phyloP scores from a whole-genome alignment of 2,113 vertebrate genomes.

The Echinops telfairi region DNA sequence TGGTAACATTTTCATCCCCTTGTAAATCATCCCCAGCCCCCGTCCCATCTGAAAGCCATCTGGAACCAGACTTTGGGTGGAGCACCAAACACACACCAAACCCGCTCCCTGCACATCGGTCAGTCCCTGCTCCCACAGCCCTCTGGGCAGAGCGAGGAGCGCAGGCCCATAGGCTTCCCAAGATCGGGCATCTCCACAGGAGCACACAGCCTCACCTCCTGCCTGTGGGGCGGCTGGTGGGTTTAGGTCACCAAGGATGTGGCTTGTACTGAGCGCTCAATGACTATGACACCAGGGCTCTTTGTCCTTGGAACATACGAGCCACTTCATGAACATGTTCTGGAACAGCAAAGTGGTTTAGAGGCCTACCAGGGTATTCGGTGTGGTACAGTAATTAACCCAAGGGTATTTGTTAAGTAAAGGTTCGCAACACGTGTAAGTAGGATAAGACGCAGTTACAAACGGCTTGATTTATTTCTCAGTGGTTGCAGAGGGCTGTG shows the following conservation, averaged over 20 bases:
- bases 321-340: not conserved
- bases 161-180: not conserved
- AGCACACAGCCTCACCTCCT: not conserved
- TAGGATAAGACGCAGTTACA: not conserved
- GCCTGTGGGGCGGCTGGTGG: not conserved
- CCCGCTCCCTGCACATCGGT: not conserved
- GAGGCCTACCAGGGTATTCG: not conserved
- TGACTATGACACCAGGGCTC: not conserved
- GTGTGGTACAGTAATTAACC: not conserved
- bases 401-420: not conserved
- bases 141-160: not conserved
- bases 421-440: not conserved
- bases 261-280: not conserved
- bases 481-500: not conserved
- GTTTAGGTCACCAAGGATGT: no score
- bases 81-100: not conserved
- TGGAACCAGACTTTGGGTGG: not conserved
- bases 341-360: not conserved
- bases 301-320: not conserved
- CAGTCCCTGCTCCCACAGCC: not conserved
- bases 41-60: not conserved
- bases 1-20: rapidly evolving
- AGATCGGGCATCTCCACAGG: not conserved
- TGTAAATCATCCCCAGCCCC: not conserved
- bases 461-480: not conserved